phyloP scores from a whole-genome alignment of 1,140 invertebrate species.

The Teleogryllus occipitalis region DNA sequence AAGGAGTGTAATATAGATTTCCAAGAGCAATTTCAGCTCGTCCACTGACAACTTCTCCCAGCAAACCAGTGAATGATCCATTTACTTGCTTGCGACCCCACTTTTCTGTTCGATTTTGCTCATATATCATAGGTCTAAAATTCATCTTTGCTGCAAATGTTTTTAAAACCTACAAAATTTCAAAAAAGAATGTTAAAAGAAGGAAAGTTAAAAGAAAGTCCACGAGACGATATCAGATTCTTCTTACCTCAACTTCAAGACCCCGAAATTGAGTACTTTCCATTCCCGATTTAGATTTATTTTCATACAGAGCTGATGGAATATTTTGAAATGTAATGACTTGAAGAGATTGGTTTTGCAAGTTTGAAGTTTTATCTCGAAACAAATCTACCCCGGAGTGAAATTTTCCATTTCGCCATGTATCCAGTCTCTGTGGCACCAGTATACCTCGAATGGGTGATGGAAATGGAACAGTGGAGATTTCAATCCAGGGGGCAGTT shows the following conservation, averaged over 20 bases:
- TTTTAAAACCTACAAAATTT: conserved; percentile 50
- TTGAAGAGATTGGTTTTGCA: background rate
- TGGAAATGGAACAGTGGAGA: conserved; percentile 64
- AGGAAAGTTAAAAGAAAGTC: background rate
- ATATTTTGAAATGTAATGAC: conserved; percentile 10
- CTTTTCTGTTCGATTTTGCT: conserved; percentile 44
- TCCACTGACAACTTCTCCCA: conserved; percentile 34
- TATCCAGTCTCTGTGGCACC: conserved; percentile 48
- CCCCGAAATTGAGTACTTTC: conserved; percentile 31
- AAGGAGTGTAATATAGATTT: conserved; percentile 62
- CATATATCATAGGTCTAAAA: conserved; percentile 56
- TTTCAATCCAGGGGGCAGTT: conserved; percentile 47
- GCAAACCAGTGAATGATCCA: conserved; percentile 54
- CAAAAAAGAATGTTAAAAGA: background rate
- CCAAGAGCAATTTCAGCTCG: conserved; percentile 63
- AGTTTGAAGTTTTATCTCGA: conserved; percentile 24
- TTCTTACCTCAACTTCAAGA: conserved; percentile 51
- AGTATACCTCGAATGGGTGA: conserved; percentile 41
- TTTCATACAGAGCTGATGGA: background rate
- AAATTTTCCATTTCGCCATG: conserved; percentile 51
- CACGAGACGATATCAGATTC: background rate
- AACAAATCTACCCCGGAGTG: conserved; percentile 37
- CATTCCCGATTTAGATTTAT: background rate
- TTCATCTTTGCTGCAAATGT: conserved; percentile 58
- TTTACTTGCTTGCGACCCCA: conserved; percentile 55